Conservation (phyloP, 2,113 vertebrate genomes). For the Empidonax alnorum region DNA sequence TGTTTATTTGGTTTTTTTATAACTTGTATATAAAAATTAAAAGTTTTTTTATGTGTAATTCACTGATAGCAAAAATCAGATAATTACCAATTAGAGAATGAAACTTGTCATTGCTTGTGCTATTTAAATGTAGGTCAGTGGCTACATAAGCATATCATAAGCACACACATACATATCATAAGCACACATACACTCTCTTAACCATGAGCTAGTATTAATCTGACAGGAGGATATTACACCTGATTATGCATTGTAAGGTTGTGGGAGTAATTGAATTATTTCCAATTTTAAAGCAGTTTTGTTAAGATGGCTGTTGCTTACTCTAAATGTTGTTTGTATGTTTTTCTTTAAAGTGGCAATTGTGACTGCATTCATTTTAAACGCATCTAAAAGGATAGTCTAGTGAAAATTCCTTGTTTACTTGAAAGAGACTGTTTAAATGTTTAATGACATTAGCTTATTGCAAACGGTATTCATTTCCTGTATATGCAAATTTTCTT, state of each 20-base stretch:
- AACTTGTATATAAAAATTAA: background rate
- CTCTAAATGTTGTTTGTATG: constrained; percentile 19
- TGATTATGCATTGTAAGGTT: background rate
- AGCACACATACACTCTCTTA: background rate
- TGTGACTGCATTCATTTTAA: constrained; percentile 32
- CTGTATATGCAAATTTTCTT: constrained; percentile 90
- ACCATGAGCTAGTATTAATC: background rate
- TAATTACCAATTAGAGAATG: background rate
- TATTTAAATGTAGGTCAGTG: background rate
- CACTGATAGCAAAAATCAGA: background rate
- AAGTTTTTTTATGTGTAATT: background rate
- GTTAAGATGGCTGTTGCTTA: constrained; percentile 40
- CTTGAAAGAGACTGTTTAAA: constrained; percentile 76
- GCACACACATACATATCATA: background rate
- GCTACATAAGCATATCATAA: background rate
- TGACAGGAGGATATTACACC: background rate
- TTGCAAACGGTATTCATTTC: constrained; percentile 86
- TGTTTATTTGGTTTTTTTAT: background rate
- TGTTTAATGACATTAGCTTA: constrained; percentile 84
- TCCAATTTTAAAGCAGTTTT: constrained; percentile 28
- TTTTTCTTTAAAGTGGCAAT: constrained; percentile 46
- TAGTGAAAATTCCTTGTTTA: constrained; percentile 64
- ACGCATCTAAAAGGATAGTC: constrained; percentile 37
- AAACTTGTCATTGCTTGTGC: background rate
- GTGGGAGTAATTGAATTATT: constrained; percentile 25